A percentile compares a stretch with the other conserved stretches of the same genome.
phyloP scores from a whole-genome alignment of 1,140 invertebrate genomes.

The Drosophila teissieri region DNA sequence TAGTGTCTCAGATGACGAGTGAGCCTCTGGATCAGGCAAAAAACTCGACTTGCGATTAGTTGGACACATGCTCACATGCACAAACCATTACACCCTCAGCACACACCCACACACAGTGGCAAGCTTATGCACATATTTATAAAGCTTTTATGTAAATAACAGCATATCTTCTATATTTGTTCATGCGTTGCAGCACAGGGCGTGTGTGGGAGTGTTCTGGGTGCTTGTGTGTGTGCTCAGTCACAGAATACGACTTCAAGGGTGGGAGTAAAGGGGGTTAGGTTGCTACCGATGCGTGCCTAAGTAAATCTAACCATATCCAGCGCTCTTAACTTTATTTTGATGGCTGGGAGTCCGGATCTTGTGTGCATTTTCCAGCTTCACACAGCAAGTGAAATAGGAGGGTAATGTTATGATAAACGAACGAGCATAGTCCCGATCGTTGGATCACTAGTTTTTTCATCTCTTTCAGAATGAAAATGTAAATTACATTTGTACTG shows the following conservation, averaged over 20 bases:
- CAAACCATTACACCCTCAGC: constrained; percentile 16
- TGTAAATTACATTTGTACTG: no score
- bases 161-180: constrained; percentile 60
- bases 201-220: constrained; percentile 11
- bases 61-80: constrained; percentile 43
- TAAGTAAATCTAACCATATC: constrained; percentile 59
- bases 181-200: constrained; percentile 48
- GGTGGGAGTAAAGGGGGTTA: not conserved
- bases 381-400: constrained; percentile 15
- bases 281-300: constrained; percentile 52
- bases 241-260: constrained; percentile 24
- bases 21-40: constrained; percentile 15
- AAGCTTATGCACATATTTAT: constrained; percentile 59
- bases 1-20: constrained; percentile 11
- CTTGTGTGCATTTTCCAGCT: constrained; percentile 24
- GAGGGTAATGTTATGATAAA: not conserved
- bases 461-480: no score
- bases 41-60: constrained; percentile 41
- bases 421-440: not conserved
- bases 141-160: constrained; percentile 65
- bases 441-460: not conserved
- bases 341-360: constrained; percentile 17
- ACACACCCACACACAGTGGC: constrained; percentile 16
- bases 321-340: constrained; percentile 24
- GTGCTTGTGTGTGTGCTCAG: constrained; percentile 18